These are phyloP conservation scores for Hycleus cichorii DNA, from an alignment of 1,140 invertebrate species.

Conservation along the genomic window DNA sequence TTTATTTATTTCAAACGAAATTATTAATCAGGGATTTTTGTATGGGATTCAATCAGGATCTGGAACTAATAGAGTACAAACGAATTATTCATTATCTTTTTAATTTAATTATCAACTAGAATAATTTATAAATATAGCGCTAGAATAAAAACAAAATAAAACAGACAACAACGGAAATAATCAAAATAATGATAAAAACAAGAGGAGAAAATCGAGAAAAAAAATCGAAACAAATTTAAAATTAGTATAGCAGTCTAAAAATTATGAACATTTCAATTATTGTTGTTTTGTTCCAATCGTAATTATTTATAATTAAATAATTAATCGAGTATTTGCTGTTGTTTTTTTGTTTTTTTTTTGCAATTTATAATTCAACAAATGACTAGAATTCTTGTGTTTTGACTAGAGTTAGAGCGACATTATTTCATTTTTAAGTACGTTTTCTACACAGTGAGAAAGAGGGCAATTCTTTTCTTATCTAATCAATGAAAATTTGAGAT, in stretches of 20 bases:
- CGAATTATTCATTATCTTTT: no score
- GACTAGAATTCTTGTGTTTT: conserved; percentile 25
- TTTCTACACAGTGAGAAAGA: conserved; percentile 1
- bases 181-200: conserved; percentile 21
- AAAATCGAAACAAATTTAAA: conserved; percentile 21
- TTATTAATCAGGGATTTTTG: no score
- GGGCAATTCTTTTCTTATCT: not conserved
- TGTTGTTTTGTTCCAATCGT: conserved; percentile 11
- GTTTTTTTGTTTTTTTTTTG: conserved; percentile 19
- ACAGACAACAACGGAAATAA: conserved; percentile 1
- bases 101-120: conserved; percentile 26
- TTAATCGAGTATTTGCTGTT: conserved; percentile 6
- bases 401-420: conserved; percentile 24
- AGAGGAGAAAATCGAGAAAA: no score
- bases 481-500: not conserved
- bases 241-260: conserved; percentile 31
- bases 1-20: no score
- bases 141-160: conserved; percentile 27
- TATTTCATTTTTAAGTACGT: conserved; percentile 3
- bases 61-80: no score
- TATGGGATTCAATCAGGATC: no score
- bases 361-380: conserved; percentile 17
- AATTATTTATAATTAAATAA: no score
- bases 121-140: conserved; percentile 36
- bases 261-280: conserved; percentile 23